Conservation (phyloP, 1,140 invertebrate genomes). For the Lamellibrachia luymesi region DNA sequence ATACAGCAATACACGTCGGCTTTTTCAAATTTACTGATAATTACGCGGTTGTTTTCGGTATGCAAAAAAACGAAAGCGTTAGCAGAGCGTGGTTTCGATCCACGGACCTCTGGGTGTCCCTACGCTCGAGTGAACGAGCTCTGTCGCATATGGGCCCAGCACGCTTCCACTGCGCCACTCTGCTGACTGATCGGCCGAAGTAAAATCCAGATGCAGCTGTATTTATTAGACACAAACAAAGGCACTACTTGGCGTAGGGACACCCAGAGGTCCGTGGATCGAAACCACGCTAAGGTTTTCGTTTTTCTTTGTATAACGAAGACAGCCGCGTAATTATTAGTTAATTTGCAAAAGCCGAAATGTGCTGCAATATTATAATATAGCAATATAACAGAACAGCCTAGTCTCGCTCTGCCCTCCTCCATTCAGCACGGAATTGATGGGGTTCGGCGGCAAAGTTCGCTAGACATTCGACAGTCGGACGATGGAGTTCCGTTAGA, state of each 20-base stretch:
- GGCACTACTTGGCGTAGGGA: background rate
- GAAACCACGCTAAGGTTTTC: background rate
- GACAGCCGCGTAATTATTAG: no score
- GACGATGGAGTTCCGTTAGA: no score
- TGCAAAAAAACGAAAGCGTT: background rate
- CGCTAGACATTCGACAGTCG: no score
- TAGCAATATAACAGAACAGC: no score
- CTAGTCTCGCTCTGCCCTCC: no score
- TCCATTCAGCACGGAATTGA: no score
- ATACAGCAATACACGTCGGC: no score
- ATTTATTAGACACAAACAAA: background rate
- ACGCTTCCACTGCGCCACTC: background rate
- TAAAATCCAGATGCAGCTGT: background rate
- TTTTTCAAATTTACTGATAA: no score
- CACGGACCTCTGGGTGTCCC: background rate
- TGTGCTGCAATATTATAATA: no score
- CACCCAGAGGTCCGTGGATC: background rate
- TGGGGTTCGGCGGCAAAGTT: no score
- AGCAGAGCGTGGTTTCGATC: constrained; percentile 3
- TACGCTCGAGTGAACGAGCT: background rate
- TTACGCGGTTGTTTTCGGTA: no score
- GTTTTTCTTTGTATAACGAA: background rate
- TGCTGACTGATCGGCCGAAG: background rate
- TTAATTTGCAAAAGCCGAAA: no score
- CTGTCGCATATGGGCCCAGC: background rate